Evolutionary conservation across 37 sponge, comb jelly and placozoan genomes (phyloP).

Genomic region (Beroe forskalii): DNA sequence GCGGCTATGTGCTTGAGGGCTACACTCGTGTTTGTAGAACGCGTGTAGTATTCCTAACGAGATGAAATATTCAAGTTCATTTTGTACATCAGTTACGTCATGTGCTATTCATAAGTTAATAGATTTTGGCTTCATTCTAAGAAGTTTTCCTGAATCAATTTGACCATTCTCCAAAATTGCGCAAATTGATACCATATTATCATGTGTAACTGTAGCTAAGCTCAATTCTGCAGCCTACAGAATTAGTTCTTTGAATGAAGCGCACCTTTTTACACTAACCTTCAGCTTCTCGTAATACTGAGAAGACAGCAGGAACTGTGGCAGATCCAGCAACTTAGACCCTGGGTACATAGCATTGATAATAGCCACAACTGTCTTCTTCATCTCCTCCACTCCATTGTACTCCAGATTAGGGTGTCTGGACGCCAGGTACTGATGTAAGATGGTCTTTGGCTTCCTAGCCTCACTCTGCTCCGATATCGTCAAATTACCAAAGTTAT

Average conservation of each 20-base stretch:
- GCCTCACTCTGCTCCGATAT: background rate
- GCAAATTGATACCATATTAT: too few species aligned
- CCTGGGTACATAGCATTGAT: conserved; percentile 54
- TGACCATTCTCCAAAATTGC: too few species aligned
- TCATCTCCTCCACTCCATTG: conserved; percentile 8
- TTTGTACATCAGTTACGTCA: background rate
- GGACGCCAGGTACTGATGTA: conserved; percentile 36
- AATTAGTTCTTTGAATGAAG: too few species aligned
- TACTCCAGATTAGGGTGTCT: conserved; percentile 36
- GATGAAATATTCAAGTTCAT: background rate
- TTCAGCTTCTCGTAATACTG: conserved; percentile 40
- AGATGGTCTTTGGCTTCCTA: conserved; percentile 8
- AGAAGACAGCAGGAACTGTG: conserved; percentile 55
- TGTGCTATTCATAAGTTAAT: too few species aligned
- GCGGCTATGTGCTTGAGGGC: conserved; percentile 49
- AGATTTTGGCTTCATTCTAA: too few species aligned
- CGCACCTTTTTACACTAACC: too few species aligned
- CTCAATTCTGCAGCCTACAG: too few species aligned
- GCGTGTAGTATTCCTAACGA: conserved; percentile 45
- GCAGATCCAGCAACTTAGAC: conserved; percentile 7
- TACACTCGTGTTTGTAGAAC: background rate
- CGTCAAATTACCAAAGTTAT: conserved; percentile 26
- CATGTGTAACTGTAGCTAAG: too few species aligned
- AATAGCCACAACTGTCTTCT: background rate
- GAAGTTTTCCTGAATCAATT: too few species aligned